Evolutionary conservation across 2,888 invertebrate species (phyloP), one percentile per base, ranked within the genome.

Genomic region (Leptinotarsa rubiginosa): DNA sequence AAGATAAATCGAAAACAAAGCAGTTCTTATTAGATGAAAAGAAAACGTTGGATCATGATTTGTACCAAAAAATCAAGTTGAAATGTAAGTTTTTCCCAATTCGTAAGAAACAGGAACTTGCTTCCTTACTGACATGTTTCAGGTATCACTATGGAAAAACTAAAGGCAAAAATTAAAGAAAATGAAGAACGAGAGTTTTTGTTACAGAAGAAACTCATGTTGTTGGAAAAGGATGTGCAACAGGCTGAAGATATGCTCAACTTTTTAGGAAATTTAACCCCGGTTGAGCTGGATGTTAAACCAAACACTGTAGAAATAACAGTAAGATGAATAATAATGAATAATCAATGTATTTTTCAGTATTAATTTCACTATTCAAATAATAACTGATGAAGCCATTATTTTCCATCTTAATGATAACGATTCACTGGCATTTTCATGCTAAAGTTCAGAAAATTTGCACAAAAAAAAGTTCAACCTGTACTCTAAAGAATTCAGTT

Each of bases 201-300:
- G 13, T 69, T 83, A 22, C 75, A 76, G 25, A 70, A 72, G 22
- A 83, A 81, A 70, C 69, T 75, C 49, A 74, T 79, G 66, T 20
- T 77, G 25, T 64, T 81, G 20, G 65, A 81, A 54, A 67, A 65
- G 18, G 76, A 80, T 73, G 75, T 75, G 25, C 54, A 64, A 18
- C 62, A 78, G 69, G 80, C 79, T 31, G 76, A 80, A 65, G 78
- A 80, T 54, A 77, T 72, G 3, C 67, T 81, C 12, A 70, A 70
- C 16, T 74, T 70, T 50, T 69, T 78, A 22, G 79, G 74, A 72
- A 80, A 75, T 74, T 71, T 81, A 69, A 81, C 81, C 69, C 82
- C 82, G 18, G 78, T 81, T 16, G 82, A 82, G 68, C 62, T 78
- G 41, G 79, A 80, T 59, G 79, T 75, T 41, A 78, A 73, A 67